These are phyloP conservation scores for Danio tinwini DNA, from an alignment of 2,797 vertebrate species.

Conservation along the genomic window DNA sequence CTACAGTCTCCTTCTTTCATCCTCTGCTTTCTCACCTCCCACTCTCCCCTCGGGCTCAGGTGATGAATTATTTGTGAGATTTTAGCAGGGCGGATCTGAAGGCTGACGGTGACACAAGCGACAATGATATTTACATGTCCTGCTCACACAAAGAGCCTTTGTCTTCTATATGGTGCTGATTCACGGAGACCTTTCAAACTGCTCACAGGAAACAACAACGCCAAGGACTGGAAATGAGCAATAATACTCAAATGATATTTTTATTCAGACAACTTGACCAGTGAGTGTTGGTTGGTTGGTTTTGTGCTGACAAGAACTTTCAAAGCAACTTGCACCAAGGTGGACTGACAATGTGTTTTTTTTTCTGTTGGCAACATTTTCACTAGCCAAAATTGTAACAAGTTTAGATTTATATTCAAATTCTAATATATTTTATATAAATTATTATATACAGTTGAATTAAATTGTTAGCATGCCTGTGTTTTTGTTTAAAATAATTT, in stretches of 20 bases:
- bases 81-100: constrained; percentile 34
- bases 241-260: too few relatives aligned
- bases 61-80: constrained; percentile 63
- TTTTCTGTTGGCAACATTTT: neutral
- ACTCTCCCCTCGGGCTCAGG: constrained; percentile 43
- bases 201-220: neutral
- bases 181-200: neutral
- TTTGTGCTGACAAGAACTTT: neutral
- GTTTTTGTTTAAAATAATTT: too few relatives aligned
- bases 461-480: too few relatives aligned
- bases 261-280: neutral
- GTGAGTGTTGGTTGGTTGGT: neutral
- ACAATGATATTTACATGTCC: constrained; percentile 34
- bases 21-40: constrained; percentile 49
- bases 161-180: neutral
- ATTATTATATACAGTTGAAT: too few relatives aligned
- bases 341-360: neutral
- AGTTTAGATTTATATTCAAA: too few relatives aligned
- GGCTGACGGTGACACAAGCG: constrained; percentile 38
- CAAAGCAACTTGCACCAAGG: neutral
- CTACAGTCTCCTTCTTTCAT: constrained; percentile 42
- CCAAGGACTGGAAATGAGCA: neutral
- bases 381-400: neutral
- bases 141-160: constrained; percentile 11
- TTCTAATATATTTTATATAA: too few relatives aligned